Percentiles rank a stretch among this genome's conserved stretches.
phyloP scores from a whole-genome alignment of 2,113 vertebrate genomes.

The Bambusicola thoracicus region DNA sequence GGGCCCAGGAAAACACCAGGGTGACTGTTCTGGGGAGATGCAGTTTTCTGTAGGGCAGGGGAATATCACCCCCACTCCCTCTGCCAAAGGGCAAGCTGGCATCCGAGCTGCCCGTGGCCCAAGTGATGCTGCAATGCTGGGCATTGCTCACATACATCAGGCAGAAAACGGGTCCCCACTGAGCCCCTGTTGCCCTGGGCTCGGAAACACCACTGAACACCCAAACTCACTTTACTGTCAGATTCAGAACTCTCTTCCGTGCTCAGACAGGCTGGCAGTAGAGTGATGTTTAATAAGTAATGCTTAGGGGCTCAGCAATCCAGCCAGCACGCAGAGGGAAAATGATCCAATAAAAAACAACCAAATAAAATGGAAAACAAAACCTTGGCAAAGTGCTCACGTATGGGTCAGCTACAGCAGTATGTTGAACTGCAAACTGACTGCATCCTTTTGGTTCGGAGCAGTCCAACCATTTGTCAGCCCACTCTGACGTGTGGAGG shows the following conservation, averaged over 20 bases:
- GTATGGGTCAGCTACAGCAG: background rate
- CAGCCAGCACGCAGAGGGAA: background rate
- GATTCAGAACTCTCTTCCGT: background rate
- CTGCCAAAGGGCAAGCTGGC: background rate
- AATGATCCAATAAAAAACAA: background rate
- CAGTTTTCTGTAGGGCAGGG: background rate
- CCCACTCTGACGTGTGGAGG: background rate
- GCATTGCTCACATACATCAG: background rate
- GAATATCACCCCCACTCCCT: background rate
- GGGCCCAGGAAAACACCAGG: constrained; percentile 23
- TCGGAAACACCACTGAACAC: background rate
- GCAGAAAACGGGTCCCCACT: background rate
- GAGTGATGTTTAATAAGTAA: background rate
- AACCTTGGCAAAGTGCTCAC: background rate
- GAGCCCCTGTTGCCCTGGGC: background rate
- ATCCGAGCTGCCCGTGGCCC: fast-evolving
- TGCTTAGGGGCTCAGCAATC: background rate
- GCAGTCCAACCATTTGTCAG: background rate
- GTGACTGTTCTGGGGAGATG: background rate
- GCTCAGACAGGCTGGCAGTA: background rate
- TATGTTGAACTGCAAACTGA: background rate
- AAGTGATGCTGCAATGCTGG: background rate
- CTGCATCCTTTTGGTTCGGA: background rate
- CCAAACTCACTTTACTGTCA: background rate
- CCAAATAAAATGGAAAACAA: background rate